phyloP scores from a whole-genome alignment of 2,113 vertebrate species.

The Peromyscus polionotus region DNA sequence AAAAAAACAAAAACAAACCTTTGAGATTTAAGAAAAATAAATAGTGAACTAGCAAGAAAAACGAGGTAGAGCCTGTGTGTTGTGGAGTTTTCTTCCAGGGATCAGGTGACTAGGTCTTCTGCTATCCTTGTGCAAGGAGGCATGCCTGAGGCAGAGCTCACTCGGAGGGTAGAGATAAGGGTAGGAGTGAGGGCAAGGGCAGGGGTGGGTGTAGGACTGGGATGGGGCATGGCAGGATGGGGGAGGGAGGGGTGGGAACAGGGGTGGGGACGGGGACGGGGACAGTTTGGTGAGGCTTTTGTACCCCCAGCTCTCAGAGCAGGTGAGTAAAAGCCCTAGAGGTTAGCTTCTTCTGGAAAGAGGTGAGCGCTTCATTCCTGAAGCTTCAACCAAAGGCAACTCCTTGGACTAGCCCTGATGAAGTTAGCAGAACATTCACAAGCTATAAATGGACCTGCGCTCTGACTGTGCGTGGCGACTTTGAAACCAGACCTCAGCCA shows the following conservation, averaged over 20 bases:
- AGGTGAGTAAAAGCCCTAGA: not conserved
- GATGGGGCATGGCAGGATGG: not conserved
- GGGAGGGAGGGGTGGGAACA: too few relatives aligned
- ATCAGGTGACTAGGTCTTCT: not conserved
- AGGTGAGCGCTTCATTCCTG: not conserved
- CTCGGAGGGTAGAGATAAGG: not conserved
- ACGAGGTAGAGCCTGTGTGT: not conserved
- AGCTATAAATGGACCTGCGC: too few relatives aligned
- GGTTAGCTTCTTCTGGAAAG: not conserved
- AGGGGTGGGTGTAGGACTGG: not conserved
- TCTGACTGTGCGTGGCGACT: accelerated
- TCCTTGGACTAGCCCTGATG: too few relatives aligned
- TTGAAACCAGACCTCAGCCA: not conserved
- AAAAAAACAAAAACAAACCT: not conserved
- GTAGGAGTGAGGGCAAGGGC: not conserved
- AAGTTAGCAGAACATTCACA: too few relatives aligned
- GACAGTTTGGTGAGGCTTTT: not conserved
- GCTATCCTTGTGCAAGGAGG: not conserved
- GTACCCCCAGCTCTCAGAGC: not conserved
- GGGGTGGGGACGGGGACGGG: not conserved
- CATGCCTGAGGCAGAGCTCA: not conserved
- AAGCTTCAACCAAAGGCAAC: not conserved
- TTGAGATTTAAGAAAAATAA: not conserved
- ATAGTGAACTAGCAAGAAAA: not conserved
- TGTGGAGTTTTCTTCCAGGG: not conserved